Evolutionary conservation across 2,797 vertebrate species (phyloP).

Genomic region (Epinephelus awoara): DNA sequence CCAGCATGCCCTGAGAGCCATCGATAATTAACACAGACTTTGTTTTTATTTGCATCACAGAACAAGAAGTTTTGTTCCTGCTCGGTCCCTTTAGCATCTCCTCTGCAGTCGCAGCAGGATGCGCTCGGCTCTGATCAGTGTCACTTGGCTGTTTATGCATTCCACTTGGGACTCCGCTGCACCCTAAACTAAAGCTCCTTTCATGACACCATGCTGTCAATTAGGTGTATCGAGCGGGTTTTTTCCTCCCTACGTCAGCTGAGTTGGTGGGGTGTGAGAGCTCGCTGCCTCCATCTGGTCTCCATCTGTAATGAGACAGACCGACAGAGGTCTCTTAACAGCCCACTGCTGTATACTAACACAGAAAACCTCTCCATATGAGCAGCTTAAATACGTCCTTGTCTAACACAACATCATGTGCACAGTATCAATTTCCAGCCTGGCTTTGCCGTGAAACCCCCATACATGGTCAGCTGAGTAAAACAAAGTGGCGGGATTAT

Average conservation of each 20-base stretch:
- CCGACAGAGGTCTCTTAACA: conserved; percentile 33
- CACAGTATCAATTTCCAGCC: neutral
- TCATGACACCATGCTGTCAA: conserved; percentile 69
- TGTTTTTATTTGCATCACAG: conserved; percentile 28
- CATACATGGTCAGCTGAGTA: conserved; percentile 17
- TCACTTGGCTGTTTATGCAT: conserved; percentile 58
- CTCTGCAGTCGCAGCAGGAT: conserved; percentile 35
- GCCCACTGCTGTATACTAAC: conserved; percentile 44
- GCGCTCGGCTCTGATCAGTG: conserved; percentile 53
- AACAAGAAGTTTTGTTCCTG: conserved; percentile 38
- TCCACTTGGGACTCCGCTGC: conserved; percentile 54
- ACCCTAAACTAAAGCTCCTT: conserved; percentile 51
- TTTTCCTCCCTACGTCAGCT: conserved; percentile 42
- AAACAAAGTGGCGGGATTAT: conserved; percentile 44
- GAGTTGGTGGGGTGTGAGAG: conserved; percentile 38
- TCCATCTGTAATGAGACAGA: conserved; percentile 64
- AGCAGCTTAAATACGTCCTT: conserved; percentile 24
- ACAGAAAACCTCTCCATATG: conserved; percentile 38
- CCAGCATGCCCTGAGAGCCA: neutral
- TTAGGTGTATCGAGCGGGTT: conserved; percentile 59
- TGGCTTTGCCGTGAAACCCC: neutral
- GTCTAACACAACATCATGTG: conserved; percentile 12
- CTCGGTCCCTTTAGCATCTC: conserved; percentile 26
- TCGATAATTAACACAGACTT: conserved; percentile 39
- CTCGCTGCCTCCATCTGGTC: conserved; percentile 71